Percentiles rank a stretch among this genome's conserved stretches.
phyloP scores from a whole-genome alignment of 2,888 invertebrate genomes.

The Epistrophe eligans region DNA sequence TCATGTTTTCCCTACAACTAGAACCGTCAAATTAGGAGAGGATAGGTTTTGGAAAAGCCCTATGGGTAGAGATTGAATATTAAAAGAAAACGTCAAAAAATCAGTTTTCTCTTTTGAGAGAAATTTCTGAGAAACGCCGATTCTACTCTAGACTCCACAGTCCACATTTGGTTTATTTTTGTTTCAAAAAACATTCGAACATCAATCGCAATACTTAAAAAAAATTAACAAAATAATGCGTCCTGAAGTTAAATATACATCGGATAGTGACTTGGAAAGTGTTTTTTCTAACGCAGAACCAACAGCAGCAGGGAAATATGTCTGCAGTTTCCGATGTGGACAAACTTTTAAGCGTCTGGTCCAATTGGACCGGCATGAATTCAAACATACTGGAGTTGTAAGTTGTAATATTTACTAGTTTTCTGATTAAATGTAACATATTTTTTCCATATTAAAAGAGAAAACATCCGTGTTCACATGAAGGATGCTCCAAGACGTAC shows the following conservation, averaged over 20 bases:
- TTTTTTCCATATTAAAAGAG: slow-evolving; percentile 81
- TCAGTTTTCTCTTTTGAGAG: too few species aligned
- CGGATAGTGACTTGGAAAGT: slow-evolving; percentile 82
- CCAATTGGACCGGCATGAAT: slow-evolving; percentile 85
- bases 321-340: slow-evolving; percentile 85
- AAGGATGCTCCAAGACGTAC: slow-evolving; percentile 87
- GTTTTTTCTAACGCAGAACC: slow-evolving; percentile 78
- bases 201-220: background rate
- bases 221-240: slow-evolving; percentile 77
- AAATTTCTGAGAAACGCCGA: too few species aligned
- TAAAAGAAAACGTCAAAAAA: too few species aligned
- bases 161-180: too few species aligned
- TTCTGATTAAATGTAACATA: background rate
- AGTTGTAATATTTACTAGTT: slow-evolving; percentile 75
- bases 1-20: too few species aligned
- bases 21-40: too few species aligned
- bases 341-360: slow-evolving; percentile 85
- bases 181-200: background rate
- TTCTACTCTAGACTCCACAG: too few species aligned
- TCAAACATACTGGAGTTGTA: slow-evolving; percentile 86
- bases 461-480: slow-evolving; percentile 86
- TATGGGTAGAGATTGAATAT: too few species aligned
- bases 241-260: slow-evolving; percentile 77
- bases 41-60: too few species aligned
- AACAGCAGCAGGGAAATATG: slow-evolving; percentile 80